Evolutionary conservation across 2,113 vertebrate genomes (phyloP), one percentile per base, ranked within the genome.

Genomic region (rat (Rattus norvegicus)): DNA sequence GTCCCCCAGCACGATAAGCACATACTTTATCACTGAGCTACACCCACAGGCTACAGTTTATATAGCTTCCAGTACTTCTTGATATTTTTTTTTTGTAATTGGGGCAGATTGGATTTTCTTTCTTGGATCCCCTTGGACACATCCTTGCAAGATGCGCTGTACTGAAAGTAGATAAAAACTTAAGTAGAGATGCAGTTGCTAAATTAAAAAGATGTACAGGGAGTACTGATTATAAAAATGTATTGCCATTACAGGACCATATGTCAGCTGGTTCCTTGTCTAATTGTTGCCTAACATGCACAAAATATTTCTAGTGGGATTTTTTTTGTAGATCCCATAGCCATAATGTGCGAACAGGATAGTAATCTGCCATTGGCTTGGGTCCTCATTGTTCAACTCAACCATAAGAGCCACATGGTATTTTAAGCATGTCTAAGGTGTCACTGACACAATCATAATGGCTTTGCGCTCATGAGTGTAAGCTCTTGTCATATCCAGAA

Each of bases 111-210:
- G 14, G 0, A 13, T 69, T 83, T 26, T 72, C 10, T 39, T 63
- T 67, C 16, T 85, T 67, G 26, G 28, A 39, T 65, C 13, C 20
- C 73, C 2, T 86, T 36, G 47, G 69, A 83, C 4, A 49, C 83
- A 36, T 36, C 52, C 59, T 69, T 24, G n/a, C 11, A 94, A 84
- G 63, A 93, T 1, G 47, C 1, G 26, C n/a, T 86, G 7, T 76
- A 22, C 7, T 16, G 19, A 26, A 70, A 86, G n/a, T 22, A 93
- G 80, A 72, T 36, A 70, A 87, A 87, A 95, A 80, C 49, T 17
- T 54, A n/a, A 94, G 17, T 88, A 59, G 85, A 92, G 24, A 85
- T 79, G 19, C 26, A 72, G 49, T 56, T 92, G 47, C 79, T 91
- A 91, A 83, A 73, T 17, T 59, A 47, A 89, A 72, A 59, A 76